Evolutionary conservation across 2,888 invertebrate genomes (phyloP).

Genomic region (Blastobasis adustella): DNA sequence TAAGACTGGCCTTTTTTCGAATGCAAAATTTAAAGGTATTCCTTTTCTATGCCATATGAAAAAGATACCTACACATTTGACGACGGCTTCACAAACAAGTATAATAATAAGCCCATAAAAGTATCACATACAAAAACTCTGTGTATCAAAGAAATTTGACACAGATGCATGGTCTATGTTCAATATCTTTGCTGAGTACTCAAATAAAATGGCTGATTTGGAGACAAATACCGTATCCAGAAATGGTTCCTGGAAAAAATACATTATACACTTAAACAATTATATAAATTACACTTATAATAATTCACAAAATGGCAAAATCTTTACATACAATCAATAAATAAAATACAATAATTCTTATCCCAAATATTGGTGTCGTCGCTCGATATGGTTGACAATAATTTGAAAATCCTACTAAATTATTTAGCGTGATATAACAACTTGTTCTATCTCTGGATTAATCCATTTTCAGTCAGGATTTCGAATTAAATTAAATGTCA

Average conservation of each 20-base stretch:
- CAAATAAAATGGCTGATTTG: not conserved
- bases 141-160: too few relatives aligned
- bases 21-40: too few relatives aligned
- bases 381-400: constrained; percentile 3
- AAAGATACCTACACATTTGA: too few relatives aligned
- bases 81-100: too few relatives aligned
- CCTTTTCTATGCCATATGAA: too few relatives aligned
- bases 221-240: not conserved
- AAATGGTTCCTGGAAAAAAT: not conserved
- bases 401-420: constrained; percentile 3
- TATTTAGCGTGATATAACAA: not conserved
- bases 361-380: constrained; percentile 9
- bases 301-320: not conserved
- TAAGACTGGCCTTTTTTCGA: too few relatives aligned
- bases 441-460: not conserved
- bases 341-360: not conserved
- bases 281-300: not conserved
- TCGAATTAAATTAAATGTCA: not conserved
- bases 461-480: not conserved
- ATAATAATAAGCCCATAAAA: too few relatives aligned
- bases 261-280: not conserved
- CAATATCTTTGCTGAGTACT: not conserved
- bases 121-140: too few relatives aligned
- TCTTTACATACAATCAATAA: not conserved
- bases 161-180: not conserved